A percentile compares a stretch with the other conserved stretches of the same genome.
Conservation (phyloP, 2,113 vertebrate species). For the Centrocercus urophasianus region DNA sequence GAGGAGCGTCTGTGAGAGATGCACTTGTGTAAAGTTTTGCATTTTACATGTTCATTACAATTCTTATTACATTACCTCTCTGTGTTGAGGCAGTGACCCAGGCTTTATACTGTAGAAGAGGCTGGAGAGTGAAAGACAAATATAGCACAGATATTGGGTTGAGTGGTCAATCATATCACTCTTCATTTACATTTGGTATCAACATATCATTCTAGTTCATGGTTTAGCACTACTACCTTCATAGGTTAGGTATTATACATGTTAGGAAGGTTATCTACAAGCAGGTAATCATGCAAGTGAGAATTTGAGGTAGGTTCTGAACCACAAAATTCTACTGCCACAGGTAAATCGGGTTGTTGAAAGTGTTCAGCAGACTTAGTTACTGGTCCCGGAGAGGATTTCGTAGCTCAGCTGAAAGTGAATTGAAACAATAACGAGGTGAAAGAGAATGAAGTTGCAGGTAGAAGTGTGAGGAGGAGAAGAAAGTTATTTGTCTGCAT, state of each 20-base stretch:
- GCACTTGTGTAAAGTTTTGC: neutral
- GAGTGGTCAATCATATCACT: neutral
- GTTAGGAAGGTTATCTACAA: neutral
- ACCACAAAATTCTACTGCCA: neutral
- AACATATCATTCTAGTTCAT: neutral
- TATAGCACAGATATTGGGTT: neutral
- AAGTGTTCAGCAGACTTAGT: neutral
- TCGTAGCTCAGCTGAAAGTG: neutral
- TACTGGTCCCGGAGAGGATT: neutral
- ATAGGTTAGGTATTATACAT: too few relatives aligned
- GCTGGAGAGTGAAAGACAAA: neutral
- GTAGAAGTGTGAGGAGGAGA: neutral
- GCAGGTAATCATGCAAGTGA: neutral
- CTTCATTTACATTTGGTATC: fast-evolving
- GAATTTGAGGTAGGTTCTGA: neutral
- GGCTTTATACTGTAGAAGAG: neutral
- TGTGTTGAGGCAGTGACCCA: neutral
- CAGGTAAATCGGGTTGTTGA: fast-evolving
- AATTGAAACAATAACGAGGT: neutral
- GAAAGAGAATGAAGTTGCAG: neutral
- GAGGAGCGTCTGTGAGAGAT: neutral
- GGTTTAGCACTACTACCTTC: neutral
- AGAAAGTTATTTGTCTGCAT: neutral
- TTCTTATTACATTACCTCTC: neutral
- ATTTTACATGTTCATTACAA: neutral